Base-by-base conservation (phyloP, 2,797 vertebrate genomes). In the Chaetophractus vellerosus region DNA sequence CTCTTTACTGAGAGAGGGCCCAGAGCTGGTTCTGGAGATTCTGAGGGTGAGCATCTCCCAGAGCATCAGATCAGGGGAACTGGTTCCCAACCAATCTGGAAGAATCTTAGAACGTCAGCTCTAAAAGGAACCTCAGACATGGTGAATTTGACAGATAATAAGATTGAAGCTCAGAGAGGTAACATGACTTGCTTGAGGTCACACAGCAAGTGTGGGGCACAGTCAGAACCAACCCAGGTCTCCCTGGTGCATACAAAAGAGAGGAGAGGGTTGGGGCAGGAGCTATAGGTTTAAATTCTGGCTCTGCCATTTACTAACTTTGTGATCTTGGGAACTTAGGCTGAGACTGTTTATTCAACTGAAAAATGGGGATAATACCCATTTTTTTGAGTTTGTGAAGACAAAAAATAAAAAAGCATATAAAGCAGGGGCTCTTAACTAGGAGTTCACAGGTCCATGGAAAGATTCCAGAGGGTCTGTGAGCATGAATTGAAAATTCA, bases 161-260 rank as follows among this genome's bases (percentile, higher is more conserved):
- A 90, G 91, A 92, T 0, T 19, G 64, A 88, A 33, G 38, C 33
- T 57, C 57, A 94, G 45, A 87, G 28, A 87, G 52, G 66, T 85
- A 87, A 92, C 24, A 33, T 9, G 79, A 82, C 33, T 96, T 92
- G 38, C n/a, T 24, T 87, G 52, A 91, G 45, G 26, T 41, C 85
- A 88, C 41, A 93, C 21, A 93, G 66, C 66, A 86, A 76, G 33
- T 79, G 59, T 89, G 48, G 64, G 66, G 26, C 24, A 75, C 66
- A 84, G 36, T 57, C 18, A 89, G 85, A 68, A 57, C 55, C 28
- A 69, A 36, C 21, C 45, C 26, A 64, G 38, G 19, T 93, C 33
- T 84, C 33, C 23, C 52, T 69, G 50, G 31, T 72, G 9, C 45
- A 48, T 38, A 7, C 41, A 61, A n/a, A n/a, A 55, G 24, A 74